Evolutionary conservation across 2,797 vertebrate species (phyloP).

Genomic region (Myiotriccus ornatus): DNA sequence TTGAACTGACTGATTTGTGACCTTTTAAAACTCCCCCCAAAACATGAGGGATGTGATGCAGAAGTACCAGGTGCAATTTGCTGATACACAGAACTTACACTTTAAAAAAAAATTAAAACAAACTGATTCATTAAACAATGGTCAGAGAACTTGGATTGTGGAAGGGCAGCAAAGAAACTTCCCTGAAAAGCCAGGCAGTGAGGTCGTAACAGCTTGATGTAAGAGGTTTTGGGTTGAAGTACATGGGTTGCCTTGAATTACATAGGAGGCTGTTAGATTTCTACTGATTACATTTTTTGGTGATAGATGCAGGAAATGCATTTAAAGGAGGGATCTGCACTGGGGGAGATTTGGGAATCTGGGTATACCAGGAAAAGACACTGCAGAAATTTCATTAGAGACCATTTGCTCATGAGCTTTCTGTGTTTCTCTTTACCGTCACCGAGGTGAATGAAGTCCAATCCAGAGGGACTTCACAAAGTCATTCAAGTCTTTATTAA

Average conservation of each 20-base stretch:
- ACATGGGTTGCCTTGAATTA: background rate
- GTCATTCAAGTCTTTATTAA: background rate
- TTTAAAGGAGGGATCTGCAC: background rate
- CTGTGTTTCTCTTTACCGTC: fast-evolving
- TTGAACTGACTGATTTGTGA: background rate
- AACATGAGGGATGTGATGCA: background rate
- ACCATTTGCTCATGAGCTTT: background rate
- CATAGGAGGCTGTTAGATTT: background rate
- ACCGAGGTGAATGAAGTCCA: background rate
- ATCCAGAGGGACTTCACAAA: background rate
- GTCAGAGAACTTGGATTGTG: background rate
- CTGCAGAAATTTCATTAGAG: background rate
- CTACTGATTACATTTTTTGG: background rate
- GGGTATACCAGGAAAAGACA: background rate
- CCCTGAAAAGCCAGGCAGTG: background rate
- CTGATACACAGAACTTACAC: background rate
- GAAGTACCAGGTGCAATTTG: background rate
- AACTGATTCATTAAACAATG: background rate
- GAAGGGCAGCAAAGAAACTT: background rate
- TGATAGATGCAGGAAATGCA: background rate
- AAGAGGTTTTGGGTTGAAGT: background rate
- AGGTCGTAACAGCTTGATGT: background rate
- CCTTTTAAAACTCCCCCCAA: background rate
- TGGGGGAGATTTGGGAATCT: background rate
- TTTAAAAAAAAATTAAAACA: background rate